Evolutionary conservation across 2,888 invertebrate genomes (phyloP).

Genomic region (Synanthedon tipuliformis): DNA sequence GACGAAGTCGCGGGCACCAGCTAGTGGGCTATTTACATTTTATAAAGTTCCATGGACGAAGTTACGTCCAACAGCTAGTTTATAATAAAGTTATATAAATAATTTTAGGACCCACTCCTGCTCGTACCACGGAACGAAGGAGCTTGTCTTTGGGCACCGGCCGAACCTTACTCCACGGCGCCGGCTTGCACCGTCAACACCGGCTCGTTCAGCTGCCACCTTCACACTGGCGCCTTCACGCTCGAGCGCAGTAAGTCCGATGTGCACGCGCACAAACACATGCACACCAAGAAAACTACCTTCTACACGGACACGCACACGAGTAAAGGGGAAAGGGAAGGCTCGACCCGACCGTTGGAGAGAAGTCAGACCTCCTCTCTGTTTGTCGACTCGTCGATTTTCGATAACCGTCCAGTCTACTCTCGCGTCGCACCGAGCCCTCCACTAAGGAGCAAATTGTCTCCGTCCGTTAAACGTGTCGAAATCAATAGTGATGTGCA

Average conservation of each 20-base stretch:
- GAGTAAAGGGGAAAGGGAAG: constrained; percentile 10
- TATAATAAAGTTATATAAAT: neutral
- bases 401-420: constrained; percentile 48
- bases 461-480: constrained; percentile 29
- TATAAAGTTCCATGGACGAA: too few relatives aligned
- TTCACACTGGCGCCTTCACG: constrained; percentile 52
- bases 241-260: constrained; percentile 61
- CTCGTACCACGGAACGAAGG: constrained; percentile 74
- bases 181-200: constrained; percentile 54
- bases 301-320: constrained; percentile 40
- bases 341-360: constrained; percentile 31
- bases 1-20: too few relatives aligned
- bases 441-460: constrained; percentile 50
- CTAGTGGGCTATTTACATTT: too few relatives aligned
- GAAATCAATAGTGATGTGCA: constrained; percentile 29
- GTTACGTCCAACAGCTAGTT: too few relatives aligned
- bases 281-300: constrained; percentile 37
- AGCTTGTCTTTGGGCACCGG: constrained; percentile 59
- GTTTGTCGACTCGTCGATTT: constrained; percentile 40
- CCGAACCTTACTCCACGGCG: constrained; percentile 51
- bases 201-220: constrained; percentile 56
- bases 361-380: constrained; percentile 55
- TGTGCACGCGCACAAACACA: constrained; percentile 43
- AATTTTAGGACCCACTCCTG: constrained; percentile 67
- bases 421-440: constrained; percentile 60